These are phyloP conservation scores for Eretmochelys imbricata DNA, from an alignment of 2,113 vertebrate species.

Conservation along the genomic window DNA sequence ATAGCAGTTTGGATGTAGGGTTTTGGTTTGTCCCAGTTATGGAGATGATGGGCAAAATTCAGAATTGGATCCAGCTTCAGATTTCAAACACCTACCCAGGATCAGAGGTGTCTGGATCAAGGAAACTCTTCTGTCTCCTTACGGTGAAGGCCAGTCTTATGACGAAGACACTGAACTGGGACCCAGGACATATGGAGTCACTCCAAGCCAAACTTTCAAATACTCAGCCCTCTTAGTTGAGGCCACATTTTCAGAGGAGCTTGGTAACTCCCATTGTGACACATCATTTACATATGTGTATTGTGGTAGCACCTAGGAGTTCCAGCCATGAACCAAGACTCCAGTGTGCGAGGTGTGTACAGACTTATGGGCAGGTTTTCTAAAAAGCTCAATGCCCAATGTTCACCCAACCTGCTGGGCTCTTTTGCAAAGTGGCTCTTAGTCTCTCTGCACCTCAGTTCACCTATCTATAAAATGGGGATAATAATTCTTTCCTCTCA, in stretches of 20 bases:
- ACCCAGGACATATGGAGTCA: not conserved
- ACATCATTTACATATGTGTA: not conserved
- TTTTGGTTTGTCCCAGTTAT: not conserved
- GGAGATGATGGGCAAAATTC: not conserved
- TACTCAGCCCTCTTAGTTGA: not conserved
- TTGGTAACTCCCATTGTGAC: not conserved
- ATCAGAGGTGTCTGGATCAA: not conserved
- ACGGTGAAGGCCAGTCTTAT: not conserved
- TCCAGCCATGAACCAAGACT: not conserved
- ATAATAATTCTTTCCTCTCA: not conserved
- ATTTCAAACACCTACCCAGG: not conserved
- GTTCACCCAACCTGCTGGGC: not conserved
- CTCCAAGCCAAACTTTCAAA: not conserved
- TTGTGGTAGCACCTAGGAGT: not conserved
- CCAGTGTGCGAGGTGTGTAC: not conserved
- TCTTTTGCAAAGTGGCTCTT: not conserved
- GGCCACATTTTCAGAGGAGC: not conserved
- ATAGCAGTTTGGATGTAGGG: fast-evolving
- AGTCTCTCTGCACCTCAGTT: not conserved
- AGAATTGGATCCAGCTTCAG: not conserved
- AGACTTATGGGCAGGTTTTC: not conserved
- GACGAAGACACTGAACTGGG: not conserved
- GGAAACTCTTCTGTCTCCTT: not conserved
- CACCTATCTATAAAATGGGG: not conserved
- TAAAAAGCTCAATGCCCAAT: not conserved